phyloP scores from a whole-genome alignment of 1,140 invertebrate genomes.

The Hypsibius dujardini region DNA sequence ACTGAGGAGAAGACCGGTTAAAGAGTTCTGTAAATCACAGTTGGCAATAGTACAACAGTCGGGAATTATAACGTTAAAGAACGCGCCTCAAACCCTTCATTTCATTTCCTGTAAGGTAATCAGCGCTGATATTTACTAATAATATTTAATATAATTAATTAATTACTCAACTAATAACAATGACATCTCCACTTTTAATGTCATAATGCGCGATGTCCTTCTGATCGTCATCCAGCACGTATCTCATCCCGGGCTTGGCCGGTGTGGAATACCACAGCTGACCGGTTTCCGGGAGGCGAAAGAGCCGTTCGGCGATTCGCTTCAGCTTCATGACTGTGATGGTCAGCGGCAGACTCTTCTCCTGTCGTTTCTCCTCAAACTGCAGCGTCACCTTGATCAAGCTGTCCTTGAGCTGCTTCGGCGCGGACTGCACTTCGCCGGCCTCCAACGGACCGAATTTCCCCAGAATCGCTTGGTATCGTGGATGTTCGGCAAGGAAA shows the following conservation, averaged over 20 bases:
- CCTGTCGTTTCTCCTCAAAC: slow-evolving; percentile 34
- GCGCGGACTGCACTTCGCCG: slow-evolving; percentile 15
- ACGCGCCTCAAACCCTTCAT: too few species aligned
- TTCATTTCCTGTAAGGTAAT: too few species aligned
- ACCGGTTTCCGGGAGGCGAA: slow-evolving; percentile 38
- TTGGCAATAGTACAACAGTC: too few species aligned
- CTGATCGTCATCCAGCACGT: slow-evolving; percentile 4
- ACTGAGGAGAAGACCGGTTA: too few species aligned
- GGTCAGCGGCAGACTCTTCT: slow-evolving; percentile 40
- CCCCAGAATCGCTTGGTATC: slow-evolving; percentile 44
- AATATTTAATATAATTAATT: too few species aligned
- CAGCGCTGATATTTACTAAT: too few species aligned
- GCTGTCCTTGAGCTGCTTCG: slow-evolving; percentile 8
- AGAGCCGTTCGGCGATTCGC: slow-evolving; percentile 49
- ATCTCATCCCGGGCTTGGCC: neutral
- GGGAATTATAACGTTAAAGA: too few species aligned
- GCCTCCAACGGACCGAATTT: slow-evolving; percentile 32
- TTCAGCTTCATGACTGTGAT: slow-evolving; percentile 66
- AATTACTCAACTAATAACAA: too few species aligned
- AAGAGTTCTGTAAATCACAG: too few species aligned
- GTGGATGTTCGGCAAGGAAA: slow-evolving; percentile 52
- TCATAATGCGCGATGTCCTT: slow-evolving; percentile 14
- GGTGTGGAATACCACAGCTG: slow-evolving; percentile 36
- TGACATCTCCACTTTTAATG: neutral
- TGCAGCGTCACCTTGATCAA: slow-evolving; percentile 19